Base-by-base conservation (phyloP, 1,140 invertebrate species). In the Brachionus sp. region DNA sequence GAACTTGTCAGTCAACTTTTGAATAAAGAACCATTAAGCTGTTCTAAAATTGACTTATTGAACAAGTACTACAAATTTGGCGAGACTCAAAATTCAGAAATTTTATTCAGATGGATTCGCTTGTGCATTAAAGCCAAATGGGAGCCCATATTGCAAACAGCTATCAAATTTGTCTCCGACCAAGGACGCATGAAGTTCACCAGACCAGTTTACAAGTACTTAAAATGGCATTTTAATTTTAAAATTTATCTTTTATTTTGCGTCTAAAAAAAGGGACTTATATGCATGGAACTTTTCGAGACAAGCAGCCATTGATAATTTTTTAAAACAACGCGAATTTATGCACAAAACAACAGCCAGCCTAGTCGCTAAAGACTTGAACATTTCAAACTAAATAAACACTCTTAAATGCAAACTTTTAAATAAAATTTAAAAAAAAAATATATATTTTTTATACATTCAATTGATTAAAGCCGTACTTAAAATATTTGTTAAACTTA, bases 121-220 rank as follows among this genome's bases (percentile, higher is more conserved):
- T 33, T 83, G 12, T 62, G 80, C 10, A 33, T 83, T 10, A 83
- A 83, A 44, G 37, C 57, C 19, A 70, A 83, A 25, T 66, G 57
- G 80, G 19, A 70, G 23, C 44, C 64, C 12, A 70, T 70, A 25
- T 13, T 83, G 39, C n/a, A 68, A 10, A 7, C 25, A 16, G 80
- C 57, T 10, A 16, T 68, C 7, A 70, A 83, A 39, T 68, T 83
- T 66, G 80, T 83, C 12, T 16, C 35, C 13, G 57, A 83, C 7
- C 80, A 83, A 50, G 80, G 80, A 7, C 29, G 80, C 33, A 83
- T 83, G 80, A 83, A 83, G 12, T 83, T 68, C 23, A 68, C 80
- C 19, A 46, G 80, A 19, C 57, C 57, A 19, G 57, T 83, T 73
- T 83, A 83, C 42, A 83, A 57, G 80, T 68, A 44, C 35, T 64